These are phyloP conservation scores for Dryobotodes eremita DNA, from an alignment of 2,888 invertebrate species.

Conservation along the genomic window DNA sequence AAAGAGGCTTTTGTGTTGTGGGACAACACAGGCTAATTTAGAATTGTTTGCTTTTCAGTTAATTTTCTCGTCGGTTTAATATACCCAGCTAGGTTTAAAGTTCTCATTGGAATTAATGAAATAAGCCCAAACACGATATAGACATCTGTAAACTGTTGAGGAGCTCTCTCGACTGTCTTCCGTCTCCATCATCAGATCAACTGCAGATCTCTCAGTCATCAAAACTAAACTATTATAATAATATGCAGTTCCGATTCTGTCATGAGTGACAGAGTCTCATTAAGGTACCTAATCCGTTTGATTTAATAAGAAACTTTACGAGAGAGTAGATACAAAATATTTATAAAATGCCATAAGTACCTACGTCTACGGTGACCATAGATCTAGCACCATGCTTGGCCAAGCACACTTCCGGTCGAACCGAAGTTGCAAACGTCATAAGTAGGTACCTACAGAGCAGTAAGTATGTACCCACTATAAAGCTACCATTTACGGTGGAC, in stretches of 20 bases:
- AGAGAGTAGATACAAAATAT: neutral
- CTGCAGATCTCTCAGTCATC: no score
- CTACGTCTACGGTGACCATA: conserved; percentile 38
- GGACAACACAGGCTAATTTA: no score
- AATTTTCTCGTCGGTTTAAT: no score
- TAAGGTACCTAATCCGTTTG: no score
- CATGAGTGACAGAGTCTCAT: no score
- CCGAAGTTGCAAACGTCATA: conserved; percentile 58
- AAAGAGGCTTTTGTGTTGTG: no score
- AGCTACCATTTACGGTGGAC: neutral
- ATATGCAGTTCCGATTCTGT: no score
- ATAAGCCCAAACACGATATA: neutral
- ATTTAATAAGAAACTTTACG: no score
- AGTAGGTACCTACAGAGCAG: conserved; percentile 1
- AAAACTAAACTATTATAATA: no score
- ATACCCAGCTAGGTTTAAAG: neutral
- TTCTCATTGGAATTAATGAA: neutral
- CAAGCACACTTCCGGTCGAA: conserved; percentile 82
- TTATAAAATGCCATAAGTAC: conserved; percentile 68
- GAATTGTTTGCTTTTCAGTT: no score
- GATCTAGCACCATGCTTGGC: conserved; percentile 75
- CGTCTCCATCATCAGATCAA: neutral
- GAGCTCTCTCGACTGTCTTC: neutral
- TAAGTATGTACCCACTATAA: neutral
- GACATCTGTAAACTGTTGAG: neutral